Conservation (phyloP, 2,113 vertebrate genomes). For the Abramis brama region DNA sequence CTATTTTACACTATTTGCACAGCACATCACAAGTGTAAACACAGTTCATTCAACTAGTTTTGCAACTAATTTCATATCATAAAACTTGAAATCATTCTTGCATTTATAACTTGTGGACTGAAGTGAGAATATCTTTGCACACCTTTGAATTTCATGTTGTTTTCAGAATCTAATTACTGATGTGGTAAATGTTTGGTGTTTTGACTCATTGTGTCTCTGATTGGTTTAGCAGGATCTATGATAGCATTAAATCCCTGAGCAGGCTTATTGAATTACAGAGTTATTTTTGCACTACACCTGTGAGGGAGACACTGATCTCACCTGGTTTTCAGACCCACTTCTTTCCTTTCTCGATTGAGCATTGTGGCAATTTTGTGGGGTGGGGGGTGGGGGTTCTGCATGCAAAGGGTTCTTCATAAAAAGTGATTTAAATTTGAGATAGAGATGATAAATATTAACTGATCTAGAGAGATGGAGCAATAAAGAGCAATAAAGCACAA, state of each 20-base stretch:
- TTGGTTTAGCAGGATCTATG: slow-evolving; percentile 14
- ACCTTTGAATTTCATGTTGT: slow-evolving; percentile 23
- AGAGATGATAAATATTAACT: background rate
- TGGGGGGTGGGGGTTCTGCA: background rate
- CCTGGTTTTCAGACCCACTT: slow-evolving; percentile 31
- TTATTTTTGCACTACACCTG: background rate
- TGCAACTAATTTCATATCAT: background rate
- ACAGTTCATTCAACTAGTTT: background rate
- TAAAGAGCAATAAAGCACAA: background rate
- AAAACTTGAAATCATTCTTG: background rate
- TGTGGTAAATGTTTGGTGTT: background rate
- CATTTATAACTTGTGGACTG: background rate
- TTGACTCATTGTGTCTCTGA: background rate
- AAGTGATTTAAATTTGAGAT: background rate
- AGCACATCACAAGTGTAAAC: background rate
- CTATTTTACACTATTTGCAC: background rate
- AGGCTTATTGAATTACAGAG: background rate
- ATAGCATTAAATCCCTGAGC: slow-evolving; percentile 4
- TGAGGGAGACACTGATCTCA: slow-evolving; percentile 17
- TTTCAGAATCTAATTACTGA: slow-evolving; percentile 16
- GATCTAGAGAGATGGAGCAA: background rate
- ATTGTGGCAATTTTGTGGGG: background rate
- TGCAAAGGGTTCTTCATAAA: background rate
- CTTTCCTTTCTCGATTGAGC: background rate
- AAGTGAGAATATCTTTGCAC: slow-evolving; percentile 3